Evolutionary conservation across 2,113 vertebrate species (phyloP).

Genomic region (Ammodytes dubius): DNA sequence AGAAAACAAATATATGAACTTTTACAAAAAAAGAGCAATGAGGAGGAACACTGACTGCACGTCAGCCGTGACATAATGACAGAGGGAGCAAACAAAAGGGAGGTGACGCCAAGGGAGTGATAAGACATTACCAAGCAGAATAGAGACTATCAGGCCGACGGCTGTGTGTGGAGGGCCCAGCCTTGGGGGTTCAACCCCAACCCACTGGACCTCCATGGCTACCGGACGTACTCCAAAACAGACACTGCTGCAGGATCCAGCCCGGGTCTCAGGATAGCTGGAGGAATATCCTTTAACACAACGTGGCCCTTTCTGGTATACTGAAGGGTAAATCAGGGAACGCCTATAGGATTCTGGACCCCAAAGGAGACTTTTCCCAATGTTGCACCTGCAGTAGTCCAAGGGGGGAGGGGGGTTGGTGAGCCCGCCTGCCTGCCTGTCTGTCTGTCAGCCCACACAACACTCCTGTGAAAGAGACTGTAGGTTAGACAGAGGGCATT

Average conservation of each 20-base stretch:
- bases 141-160: constrained; percentile 64
- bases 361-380: constrained; percentile 22
- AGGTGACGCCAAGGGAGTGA: constrained; percentile 12
- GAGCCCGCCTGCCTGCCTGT: too few species aligned
- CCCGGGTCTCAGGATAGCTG: constrained; percentile 2
- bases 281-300: constrained; percentile 18
- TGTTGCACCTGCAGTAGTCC: constrained; percentile 28
- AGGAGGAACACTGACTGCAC: not conserved
- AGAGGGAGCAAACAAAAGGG: not conserved
- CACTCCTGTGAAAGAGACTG: constrained; percentile 48
- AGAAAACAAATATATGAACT: not conserved
- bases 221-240: constrained; percentile 58
- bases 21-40: not conserved
- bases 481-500: constrained; percentile 63
- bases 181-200: constrained; percentile 45
- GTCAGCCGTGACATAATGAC: not conserved
- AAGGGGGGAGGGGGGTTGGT: not conserved
- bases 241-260: constrained; percentile 59
- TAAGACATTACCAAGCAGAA: constrained; percentile 78
- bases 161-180: constrained; percentile 43
- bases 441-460: constrained; percentile 25
- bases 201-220: constrained; percentile 76
- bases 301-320: not conserved
- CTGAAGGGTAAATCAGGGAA: constrained; percentile 12
- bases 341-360: constrained; percentile 27